Base-by-base conservation (phyloP, 2,888 invertebrate genomes). In the Lamproptera curius region DNA sequence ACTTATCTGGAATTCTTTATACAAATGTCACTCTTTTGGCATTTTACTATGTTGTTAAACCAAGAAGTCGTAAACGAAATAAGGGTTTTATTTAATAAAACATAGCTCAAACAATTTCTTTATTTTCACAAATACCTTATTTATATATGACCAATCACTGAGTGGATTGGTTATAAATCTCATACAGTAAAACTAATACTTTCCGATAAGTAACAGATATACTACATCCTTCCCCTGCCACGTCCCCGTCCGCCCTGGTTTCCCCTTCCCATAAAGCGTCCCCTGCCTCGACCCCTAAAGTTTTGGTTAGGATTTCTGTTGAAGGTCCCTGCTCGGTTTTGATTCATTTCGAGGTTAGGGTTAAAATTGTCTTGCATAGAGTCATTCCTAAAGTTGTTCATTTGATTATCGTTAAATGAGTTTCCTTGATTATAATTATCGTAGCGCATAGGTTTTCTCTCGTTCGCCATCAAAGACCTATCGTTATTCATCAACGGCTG, bases 211-310 rank as follows among this genome's bases (percentile, higher is more conserved):
- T n/a, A n/a, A n/a, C n/a, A n/a, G n/a, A n/a, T n/a, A n/a, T n/a
- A n/a, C 28, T 40, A 44, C 9, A 28, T 35, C 3, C 49, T 40
- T 3, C 49, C 49, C 14, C 49, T 43, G 5, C 49, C 43, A 11
- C 49, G 49, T 0, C 39, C 43, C 17, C 42, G 33, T 16, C 34
- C 20, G 1, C 34, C 42, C 13, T 33, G n/a, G n/a, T n/a, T 33
- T 10, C 49, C 13, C 11, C 26, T 35, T 13, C 35, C 43, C 1
- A 14, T 20, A 1, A 16, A 23, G 20, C 13, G 16, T 2, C 40
- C 49, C 4, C 49, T 35, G n/a, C 49, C 43, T 2, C 49, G 43
- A 9, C 49, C 49, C 20, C 49, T 26, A n/a, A 43, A 43, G 20
- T 40, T 49, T 16, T 23, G n/a, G 11, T n/a, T n/a, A n/a, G n/a